Evolutionary conservation across 1,140 invertebrate species (phyloP), one percentile per base, ranked within the genome.

Genomic region (Papilio glaucus): DNA sequence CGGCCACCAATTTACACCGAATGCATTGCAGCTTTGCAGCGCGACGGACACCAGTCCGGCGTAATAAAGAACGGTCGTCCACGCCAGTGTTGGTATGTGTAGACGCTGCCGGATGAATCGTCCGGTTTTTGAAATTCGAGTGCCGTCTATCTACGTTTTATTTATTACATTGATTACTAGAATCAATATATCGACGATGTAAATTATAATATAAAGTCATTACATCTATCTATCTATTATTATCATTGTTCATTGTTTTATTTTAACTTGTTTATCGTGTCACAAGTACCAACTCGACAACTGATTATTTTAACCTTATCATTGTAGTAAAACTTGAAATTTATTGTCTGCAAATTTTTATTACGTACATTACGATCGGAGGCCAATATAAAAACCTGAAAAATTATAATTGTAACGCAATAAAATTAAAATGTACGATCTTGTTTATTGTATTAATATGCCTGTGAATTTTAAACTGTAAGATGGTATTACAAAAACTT

Each of bases 301-400:
- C 4, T 49, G 10, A 49, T 49, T 49, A 18, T 45, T 7, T 9
- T 49, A 45, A 45, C 15, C 42, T 45, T 45, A 21, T 21, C 4
- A 49, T 18, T 49, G 42, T 6, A 42, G 13, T 49, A 49, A 49
- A 49, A 21, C 18, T 49, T 18, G 15, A 42, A 42, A 42, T n/a
- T n/a, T n/a, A 49, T 49, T 49, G 45, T 21, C 45, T 49, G 45
- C 45, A 49, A 49, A 49, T n/a, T n/a, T n/a, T n/a, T 42, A 42
- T 15, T 21, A 21, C 45, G 8, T 21, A 9, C 45, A 49, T 49
- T 9, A 49, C 18, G 7, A 49, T 49, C 18, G n/a, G 18, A 21
- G 8, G 18, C 8, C 45, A 10, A 21, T 49, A 49, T 13, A 49
- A 49, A 49, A 49, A 49, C 45, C 21, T 49, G 45, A 49, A 21